phyloP scores from a whole-genome alignment of 2,797 vertebrate species.

The Eutrigla gurnardus region DNA sequence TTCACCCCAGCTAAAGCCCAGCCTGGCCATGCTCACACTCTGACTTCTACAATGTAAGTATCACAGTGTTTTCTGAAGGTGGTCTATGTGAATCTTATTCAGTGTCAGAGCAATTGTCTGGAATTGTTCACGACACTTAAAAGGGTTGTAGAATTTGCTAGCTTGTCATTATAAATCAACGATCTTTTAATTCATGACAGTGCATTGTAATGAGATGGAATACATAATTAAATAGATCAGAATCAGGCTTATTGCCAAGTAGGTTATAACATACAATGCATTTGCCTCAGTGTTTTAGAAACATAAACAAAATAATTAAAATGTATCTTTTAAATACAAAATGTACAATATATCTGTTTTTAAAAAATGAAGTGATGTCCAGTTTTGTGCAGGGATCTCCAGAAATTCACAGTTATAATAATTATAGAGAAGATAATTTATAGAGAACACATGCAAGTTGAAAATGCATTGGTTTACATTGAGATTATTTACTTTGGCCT shows the following conservation, averaged over 20 bases:
- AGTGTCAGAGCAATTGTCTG: too few relatives aligned
- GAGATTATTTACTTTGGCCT: neutral
- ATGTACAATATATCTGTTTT: neutral
- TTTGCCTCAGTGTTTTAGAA: neutral
- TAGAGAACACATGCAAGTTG: too few relatives aligned
- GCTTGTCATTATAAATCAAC: neutral
- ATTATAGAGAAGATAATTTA: too few relatives aligned
- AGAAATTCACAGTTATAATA: too few relatives aligned
- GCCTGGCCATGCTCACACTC: conserved; percentile 52
- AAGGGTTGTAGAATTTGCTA: neutral
- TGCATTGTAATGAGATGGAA: neutral
- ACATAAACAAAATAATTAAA: too few relatives aligned
- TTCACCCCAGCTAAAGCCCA: conserved; percentile 36
- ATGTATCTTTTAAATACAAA: too few relatives aligned
- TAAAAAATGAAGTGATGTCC: too few relatives aligned
- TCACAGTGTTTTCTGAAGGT: neutral
- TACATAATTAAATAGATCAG: neutral
- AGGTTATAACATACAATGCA: neutral
- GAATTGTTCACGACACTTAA: too few relatives aligned
- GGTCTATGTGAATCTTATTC: neutral
- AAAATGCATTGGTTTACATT: neutral
- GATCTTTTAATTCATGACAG: neutral
- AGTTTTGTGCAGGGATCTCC: too few relatives aligned
- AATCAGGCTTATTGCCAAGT: neutral
- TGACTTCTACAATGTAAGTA: conserved; percentile 73